Evolutionary conservation across 2,113 vertebrate species (phyloP), one percentile per base, ranked within the genome.

Genomic region (Gadus macrocephalus): DNA sequence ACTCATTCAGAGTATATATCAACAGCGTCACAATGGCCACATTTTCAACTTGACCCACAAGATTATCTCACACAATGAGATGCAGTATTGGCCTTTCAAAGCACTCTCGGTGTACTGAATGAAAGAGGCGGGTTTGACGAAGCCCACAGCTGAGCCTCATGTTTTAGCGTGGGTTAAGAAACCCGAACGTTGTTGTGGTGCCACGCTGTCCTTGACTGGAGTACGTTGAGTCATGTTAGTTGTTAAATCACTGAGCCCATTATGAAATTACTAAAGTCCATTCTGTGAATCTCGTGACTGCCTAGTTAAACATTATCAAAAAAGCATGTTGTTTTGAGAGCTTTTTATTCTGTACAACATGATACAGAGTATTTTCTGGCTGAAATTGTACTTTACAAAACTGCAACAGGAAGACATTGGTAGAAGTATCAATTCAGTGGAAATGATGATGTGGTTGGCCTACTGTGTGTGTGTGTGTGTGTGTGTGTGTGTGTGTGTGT

Each of bases 1-100:
- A 81, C 89, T 88, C 87, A 86, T 90, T 87, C 85, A 90, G 83
- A 78, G 79, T 71, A 80, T 87, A 49, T 49, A 80, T 87, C 82
- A 81, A 89, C 85, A 84, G 79, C 80, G 70, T 80, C 72, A 90
- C 86, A 90, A 90, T 88, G 81, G 76, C 27, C 74, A 79, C 86
- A 77, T 83, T 84, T 49, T 86, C 82, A 86, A 69, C 42, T 49
- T 77, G 61, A n/a, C 79, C 80, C 63, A 78, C 81, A 84, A 89
- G 86, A 89, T 86, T 86, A 81, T 72, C 70, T 49, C 62, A 78
- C 74, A 90, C 89, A 90, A 87, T 86, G 83, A 56, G 56, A 79
- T 6, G 25, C 82, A 86, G 79, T 89, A 87, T 89, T 77, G 2
- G 68, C 55, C 75, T 81, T 81, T 79, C 81, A 88, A 88, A 87